Conservation (phyloP, 2,113 vertebrate genomes). For the Aix galericulata region DNA sequence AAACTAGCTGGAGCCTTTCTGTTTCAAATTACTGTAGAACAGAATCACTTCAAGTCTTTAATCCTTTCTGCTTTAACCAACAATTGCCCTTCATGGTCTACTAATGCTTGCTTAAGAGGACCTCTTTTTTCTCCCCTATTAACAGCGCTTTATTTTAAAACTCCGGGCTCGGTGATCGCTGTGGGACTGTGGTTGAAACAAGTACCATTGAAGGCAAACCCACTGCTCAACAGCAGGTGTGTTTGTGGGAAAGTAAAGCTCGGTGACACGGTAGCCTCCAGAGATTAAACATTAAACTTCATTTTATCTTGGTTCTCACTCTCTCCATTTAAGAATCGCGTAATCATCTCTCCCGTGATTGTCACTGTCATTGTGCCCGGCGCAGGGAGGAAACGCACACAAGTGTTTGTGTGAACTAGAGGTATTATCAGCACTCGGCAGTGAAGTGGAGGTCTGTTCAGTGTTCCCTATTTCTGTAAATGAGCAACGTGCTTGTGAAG, state of each 20-base stretch:
- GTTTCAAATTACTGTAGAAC: background rate
- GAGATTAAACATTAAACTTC: constrained; percentile 22
- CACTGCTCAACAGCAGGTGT: constrained; percentile 49
- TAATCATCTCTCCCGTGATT: background rate
- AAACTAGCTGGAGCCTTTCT: background rate
- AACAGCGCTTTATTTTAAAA: constrained; percentile 27
- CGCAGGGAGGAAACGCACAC: background rate
- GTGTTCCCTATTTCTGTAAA: background rate
- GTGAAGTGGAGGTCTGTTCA: rapidly evolving
- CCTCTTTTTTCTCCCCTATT: background rate
- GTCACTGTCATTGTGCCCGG: background rate
- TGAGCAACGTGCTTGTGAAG: background rate
- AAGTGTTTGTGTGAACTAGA: background rate
- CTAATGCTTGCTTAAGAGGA: background rate
- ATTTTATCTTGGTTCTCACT: background rate
- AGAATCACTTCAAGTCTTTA: background rate
- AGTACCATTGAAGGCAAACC: constrained; percentile 53
- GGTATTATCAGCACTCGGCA: background rate
- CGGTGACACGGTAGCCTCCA: background rate
- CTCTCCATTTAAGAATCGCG: background rate
- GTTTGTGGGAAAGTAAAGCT: constrained; percentile 52
- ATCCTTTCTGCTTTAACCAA: background rate
- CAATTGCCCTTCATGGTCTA: background rate
- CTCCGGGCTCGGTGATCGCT: constrained; percentile 7
- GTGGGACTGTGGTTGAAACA: constrained; percentile 41